phyloP scores from a whole-genome alignment of 2,797 vertebrate genomes.

The Microchirus variegatus region DNA sequence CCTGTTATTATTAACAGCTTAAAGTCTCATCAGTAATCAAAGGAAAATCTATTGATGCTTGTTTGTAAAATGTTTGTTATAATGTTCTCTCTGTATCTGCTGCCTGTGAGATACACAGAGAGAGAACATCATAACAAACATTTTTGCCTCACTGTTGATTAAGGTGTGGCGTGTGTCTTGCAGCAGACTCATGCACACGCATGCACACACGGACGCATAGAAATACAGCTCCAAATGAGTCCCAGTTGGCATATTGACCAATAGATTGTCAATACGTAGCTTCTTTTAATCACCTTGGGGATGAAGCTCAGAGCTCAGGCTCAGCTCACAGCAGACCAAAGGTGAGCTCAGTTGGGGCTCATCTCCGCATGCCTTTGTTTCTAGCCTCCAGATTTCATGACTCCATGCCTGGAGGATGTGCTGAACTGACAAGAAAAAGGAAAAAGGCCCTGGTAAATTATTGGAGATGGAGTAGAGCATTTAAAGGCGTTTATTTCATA shows the following conservation, averaged over 20 bases:
- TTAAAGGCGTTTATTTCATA: conserved; percentile 27
- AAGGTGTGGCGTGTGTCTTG: conserved; percentile 1
- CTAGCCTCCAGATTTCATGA: conserved; percentile 29
- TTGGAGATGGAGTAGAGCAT: conserved; percentile 10
- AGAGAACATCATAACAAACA: too few relatives aligned
- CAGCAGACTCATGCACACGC: neutral
- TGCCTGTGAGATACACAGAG: too few relatives aligned
- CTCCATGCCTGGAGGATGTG: conserved; percentile 35
- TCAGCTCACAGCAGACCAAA: conserved; percentile 25
- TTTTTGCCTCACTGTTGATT: neutral
- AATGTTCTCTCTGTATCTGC: too few relatives aligned
- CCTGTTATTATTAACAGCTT: too few relatives aligned
- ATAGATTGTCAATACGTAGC: conserved; percentile 42
- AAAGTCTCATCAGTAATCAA: too few relatives aligned
- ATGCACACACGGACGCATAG: neutral
- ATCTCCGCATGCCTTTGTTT: conserved; percentile 30
- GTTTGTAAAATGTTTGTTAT: too few relatives aligned
- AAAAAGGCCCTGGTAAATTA: conserved; percentile 25
- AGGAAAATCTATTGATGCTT: too few relatives aligned
- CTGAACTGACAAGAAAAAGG: conserved; percentile 48
- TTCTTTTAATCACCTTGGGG: conserved; percentile 45
- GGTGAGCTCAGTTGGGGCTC: conserved; percentile 33
- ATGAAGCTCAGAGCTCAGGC: conserved; percentile 8
- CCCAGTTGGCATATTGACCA: conserved; percentile 54
- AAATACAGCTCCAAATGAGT: conserved; percentile 33